A percentile compares a stretch with the other conserved stretches of the same genome.
Evolutionary conservation across 1,140 invertebrate genomes (phyloP).

Genomic region (Globodera ellingtonae): DNA sequence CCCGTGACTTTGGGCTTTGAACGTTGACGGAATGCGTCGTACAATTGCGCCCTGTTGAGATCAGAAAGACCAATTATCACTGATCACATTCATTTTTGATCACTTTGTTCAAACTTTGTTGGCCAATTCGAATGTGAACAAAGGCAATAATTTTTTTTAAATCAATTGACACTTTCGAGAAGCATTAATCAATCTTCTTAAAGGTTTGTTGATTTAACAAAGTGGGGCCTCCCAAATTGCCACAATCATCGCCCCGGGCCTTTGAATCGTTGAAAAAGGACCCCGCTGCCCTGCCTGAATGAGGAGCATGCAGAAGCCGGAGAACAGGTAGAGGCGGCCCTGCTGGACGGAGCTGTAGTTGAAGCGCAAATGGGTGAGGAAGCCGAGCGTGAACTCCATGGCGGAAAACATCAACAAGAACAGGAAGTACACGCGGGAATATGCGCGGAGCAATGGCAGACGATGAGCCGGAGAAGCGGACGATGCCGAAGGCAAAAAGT

Average conservation of each 20-base stretch:
- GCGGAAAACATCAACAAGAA: slow-evolving; percentile 96
- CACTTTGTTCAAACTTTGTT: not conserved
- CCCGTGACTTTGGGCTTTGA: slow-evolving; percentile 76
- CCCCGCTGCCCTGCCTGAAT: slow-evolving; percentile 75
- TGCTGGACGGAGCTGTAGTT: slow-evolving; percentile 90
- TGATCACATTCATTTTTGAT: not conserved
- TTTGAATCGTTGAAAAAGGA: not conserved
- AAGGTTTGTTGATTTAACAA: slow-evolving; percentile 7
- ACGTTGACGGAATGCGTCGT: slow-evolving; percentile 73
- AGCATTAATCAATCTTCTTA: slow-evolving; percentile 8
- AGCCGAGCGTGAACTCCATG: slow-evolving; percentile 94
- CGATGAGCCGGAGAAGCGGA: slow-evolving; percentile 75
- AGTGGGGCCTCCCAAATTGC: not conserved
- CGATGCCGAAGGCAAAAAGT: slow-evolving; percentile 68
- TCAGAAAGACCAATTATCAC: not conserved
- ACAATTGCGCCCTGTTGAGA: slow-evolving; percentile 74
- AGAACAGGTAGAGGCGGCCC: slow-evolving; percentile 93
- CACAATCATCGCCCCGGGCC: too few relatives aligned
- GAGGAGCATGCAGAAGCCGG: slow-evolving; percentile 87
- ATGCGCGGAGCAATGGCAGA: not conserved
- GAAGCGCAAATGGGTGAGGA: slow-evolving; percentile 90
- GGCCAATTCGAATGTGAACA: too few relatives aligned
- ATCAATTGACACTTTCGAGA: too few relatives aligned
- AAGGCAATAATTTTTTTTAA: too few relatives aligned
- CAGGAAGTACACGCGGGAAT: slow-evolving; percentile 79